These are phyloP conservation scores for Brachionus angularis DNA, from an alignment of 1,140 invertebrate genomes.

Conservation along the genomic window DNA sequence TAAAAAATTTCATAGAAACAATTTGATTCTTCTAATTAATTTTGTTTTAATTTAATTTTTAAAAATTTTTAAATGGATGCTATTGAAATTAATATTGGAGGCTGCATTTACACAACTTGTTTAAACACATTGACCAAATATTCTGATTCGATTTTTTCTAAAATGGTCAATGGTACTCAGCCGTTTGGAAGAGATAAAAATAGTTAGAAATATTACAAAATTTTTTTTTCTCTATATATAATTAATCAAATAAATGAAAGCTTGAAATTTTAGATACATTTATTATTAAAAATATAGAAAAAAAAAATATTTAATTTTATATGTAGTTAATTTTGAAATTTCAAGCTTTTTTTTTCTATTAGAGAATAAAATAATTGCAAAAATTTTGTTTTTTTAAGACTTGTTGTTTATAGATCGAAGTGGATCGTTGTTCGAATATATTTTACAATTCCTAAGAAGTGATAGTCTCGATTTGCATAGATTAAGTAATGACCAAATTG, in stretches of 20 bases:
- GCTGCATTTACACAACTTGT: not conserved
- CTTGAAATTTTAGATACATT: not conserved
- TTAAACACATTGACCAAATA: slow-evolving; percentile 18
- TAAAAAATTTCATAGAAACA: too few species aligned
- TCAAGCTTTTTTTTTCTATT: too few species aligned
- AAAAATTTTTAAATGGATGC: slow-evolving; percentile 2
- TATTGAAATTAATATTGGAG: slow-evolving; percentile 32
- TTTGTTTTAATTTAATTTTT: not conserved
- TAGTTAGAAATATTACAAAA: not conserved
- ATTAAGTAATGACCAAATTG: slow-evolving; percentile 5
- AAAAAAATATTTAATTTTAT: slow-evolving; percentile 4
- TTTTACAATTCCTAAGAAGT: not conserved
- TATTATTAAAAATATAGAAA: too few species aligned
- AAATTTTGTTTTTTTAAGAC: slow-evolving; percentile 19
- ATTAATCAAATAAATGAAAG: not conserved
- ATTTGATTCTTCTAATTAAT: too few species aligned
- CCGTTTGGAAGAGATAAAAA: slow-evolving; percentile 28
- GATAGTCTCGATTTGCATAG: slow-evolving; percentile 9
- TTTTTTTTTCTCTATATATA: not conserved
- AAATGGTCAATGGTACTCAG: slow-evolving; percentile 9
- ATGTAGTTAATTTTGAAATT: too few species aligned
- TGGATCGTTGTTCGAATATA: slow-evolving; percentile 1
- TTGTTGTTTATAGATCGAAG: slow-evolving; percentile 32
- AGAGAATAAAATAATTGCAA: too few species aligned
- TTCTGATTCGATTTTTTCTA: slow-evolving; percentile 4